These are phyloP conservation scores for Latrodectus elegans DNA, from an alignment of 2,888 invertebrate genomes.

Conservation along the genomic window DNA sequence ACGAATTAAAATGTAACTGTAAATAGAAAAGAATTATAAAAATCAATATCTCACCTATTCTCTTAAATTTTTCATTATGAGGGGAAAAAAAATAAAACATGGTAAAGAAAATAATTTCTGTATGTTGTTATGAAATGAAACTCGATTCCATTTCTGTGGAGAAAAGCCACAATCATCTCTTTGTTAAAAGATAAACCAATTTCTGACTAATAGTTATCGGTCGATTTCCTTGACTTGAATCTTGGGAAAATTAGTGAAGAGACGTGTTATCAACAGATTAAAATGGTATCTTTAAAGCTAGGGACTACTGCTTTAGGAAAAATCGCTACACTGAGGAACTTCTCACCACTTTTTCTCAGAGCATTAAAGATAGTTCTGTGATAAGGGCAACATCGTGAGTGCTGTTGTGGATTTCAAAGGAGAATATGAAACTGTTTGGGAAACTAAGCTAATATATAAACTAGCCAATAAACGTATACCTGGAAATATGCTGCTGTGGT, in stretches of 20 bases:
- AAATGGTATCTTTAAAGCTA: constrained; percentile 32
- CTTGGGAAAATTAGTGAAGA: constrained; percentile 19
- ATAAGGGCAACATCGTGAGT: constrained; percentile 10
- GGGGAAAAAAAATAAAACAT: too few species aligned
- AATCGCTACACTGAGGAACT: constrained; percentile 17
- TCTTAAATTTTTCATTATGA: too few species aligned
- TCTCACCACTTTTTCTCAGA: constrained; percentile 11
- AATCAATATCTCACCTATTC: too few species aligned
- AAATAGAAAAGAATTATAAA: too few species aligned
- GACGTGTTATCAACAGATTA: constrained; percentile 8
- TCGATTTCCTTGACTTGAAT: constrained; percentile 27
- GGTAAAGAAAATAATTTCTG: too few species aligned
- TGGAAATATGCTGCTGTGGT: constrained; percentile 5
- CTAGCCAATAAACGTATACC: constrained; percentile 3
- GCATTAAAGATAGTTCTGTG: constrained; percentile 26
- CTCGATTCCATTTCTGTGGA: constrained; percentile 12
- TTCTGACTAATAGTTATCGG: constrained; percentile 12
- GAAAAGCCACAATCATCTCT: constrained; percentile 4
- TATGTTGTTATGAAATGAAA: too few species aligned
- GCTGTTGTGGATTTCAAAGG: constrained; percentile 29
- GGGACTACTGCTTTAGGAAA: constrained; percentile 16
- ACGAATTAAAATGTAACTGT: too few species aligned
- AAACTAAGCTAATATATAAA: not conserved
- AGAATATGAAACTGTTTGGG: constrained; percentile 13
- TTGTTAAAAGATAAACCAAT: constrained; percentile 23